Conservation (phyloP, 2,113 vertebrate genomes). For the Mastomys coucha region DNA sequence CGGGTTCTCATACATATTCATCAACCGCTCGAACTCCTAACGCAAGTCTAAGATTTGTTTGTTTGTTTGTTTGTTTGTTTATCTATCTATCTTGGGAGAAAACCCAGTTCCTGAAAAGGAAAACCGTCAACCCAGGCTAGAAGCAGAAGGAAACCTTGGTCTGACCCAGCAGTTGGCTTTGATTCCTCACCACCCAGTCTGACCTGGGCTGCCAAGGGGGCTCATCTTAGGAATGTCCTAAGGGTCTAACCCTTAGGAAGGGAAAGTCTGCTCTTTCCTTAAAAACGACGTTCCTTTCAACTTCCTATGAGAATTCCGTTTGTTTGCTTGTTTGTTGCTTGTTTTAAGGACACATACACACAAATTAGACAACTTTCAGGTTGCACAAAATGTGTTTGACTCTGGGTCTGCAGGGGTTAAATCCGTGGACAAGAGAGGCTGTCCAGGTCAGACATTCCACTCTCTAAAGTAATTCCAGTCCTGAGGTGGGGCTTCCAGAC, state of each 20-base stretch:
- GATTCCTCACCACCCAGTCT: background rate
- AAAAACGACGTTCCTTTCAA: background rate
- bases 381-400: background rate
- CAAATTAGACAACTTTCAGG: background rate
- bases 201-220: too few relatives aligned
- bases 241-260: background rate
- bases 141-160: background rate
- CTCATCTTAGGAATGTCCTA: background rate
- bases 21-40: background rate
- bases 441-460: background rate
- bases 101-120: background rate
- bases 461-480: background rate
- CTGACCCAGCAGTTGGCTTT: background rate
- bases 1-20: background rate
- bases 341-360: background rate
- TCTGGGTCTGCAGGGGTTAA: background rate
- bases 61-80: background rate
- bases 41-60: background rate
- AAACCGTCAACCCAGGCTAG: background rate
- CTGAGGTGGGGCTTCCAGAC: too few relatives aligned
- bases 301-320: background rate
- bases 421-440: background rate
- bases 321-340: background rate
- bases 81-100: background rate
- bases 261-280: background rate